These are phyloP conservation scores for Siniperca scherzeri DNA, from an alignment of 2,797 vertebrate genomes.

Conservation along the genomic window DNA sequence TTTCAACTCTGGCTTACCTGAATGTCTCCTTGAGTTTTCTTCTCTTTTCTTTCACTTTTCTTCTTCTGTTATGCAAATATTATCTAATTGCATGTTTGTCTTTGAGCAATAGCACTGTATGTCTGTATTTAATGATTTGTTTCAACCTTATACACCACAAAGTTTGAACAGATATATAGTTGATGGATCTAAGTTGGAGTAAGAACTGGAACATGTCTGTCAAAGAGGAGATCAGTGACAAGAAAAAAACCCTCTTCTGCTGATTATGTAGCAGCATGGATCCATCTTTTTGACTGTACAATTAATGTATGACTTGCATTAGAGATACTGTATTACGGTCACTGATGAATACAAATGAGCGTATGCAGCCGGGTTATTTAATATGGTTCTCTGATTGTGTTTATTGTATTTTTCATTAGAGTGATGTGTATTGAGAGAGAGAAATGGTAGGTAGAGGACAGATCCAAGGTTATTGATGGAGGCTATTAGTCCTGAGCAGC, in stretches of 20 bases:
- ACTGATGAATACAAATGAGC: slow-evolving; percentile 82
- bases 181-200: slow-evolving; percentile 6
- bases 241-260: slow-evolving; percentile 11
- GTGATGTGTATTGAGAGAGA: slow-evolving; percentile 79
- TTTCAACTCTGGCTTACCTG: slow-evolving; percentile 16
- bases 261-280: slow-evolving; percentile 40
- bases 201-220: slow-evolving; percentile 26
- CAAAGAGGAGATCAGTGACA: slow-evolving; percentile 38
- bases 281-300: slow-evolving; percentile 65
- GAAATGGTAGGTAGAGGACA: slow-evolving; percentile 77
- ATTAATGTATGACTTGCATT: slow-evolving; percentile 76
- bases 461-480: slow-evolving; percentile 85
- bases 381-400: slow-evolving; percentile 79
- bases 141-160: slow-evolving; percentile 12
- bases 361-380: slow-evolving; percentile 69
- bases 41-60: too few species aligned
- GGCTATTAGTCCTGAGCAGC: slow-evolving; percentile 80
- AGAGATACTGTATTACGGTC: slow-evolving; percentile 77
- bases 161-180: background rate
- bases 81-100: background rate
- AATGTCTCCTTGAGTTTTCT: slow-evolving; percentile 6
- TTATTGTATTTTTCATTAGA: slow-evolving; percentile 85
- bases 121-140: slow-evolving; percentile 18
- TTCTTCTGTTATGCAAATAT: background rate
- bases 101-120: background rate